A percentile compares a stretch with the other conserved stretches of the same genome.
Evolutionary conservation across 2,888 invertebrate genomes (phyloP).

Genomic region (Eudemis profundana): DNA sequence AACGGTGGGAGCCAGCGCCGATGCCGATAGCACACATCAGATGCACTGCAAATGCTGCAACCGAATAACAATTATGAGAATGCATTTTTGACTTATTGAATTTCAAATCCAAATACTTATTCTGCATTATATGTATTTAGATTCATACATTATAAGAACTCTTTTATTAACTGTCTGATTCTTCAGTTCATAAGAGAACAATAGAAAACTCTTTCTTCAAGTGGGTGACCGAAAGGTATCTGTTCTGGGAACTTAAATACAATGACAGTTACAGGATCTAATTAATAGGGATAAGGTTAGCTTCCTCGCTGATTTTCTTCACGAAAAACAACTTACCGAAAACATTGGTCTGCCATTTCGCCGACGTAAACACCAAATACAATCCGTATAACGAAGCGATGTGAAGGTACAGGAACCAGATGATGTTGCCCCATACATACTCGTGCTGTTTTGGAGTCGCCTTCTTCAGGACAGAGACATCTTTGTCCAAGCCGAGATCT

Average conservation of each 20-base stretch:
- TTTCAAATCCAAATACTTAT: too few species aligned
- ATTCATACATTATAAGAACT: too few species aligned
- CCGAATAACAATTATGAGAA: slow-evolving; percentile 1
- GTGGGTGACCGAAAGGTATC: too few species aligned
- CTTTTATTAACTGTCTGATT: too few species aligned
- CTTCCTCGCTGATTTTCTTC: neutral
- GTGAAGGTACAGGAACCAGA: slow-evolving; percentile 88
- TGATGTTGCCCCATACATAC: slow-evolving; percentile 90
- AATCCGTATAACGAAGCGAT: slow-evolving; percentile 87
- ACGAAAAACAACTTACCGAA: slow-evolving; percentile 84
- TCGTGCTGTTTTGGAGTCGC: slow-evolving; percentile 81
- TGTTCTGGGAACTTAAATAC: too few species aligned
- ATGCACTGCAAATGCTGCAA: slow-evolving; percentile 88
- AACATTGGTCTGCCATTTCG: slow-evolving; percentile 87
- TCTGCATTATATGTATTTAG: too few species aligned
- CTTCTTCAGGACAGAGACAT: slow-evolving; percentile 82
- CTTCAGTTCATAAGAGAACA: too few species aligned
- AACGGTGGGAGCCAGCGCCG: slow-evolving; percentile 97
- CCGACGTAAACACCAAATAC: slow-evolving; percentile 87
- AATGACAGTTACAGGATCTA: too few species aligned
- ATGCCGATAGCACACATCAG: slow-evolving; percentile 92
- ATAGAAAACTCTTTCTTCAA: too few species aligned
- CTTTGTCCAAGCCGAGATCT: slow-evolving; percentile 85
- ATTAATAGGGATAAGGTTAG: too few species aligned
- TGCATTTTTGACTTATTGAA: neutral